A percentile compares a stretch with the other conserved stretches of the same genome.
phyloP scores from a whole-genome alignment of 53 echinoderm and acorn worm genomes.

The Hippasteria phrygiana region DNA sequence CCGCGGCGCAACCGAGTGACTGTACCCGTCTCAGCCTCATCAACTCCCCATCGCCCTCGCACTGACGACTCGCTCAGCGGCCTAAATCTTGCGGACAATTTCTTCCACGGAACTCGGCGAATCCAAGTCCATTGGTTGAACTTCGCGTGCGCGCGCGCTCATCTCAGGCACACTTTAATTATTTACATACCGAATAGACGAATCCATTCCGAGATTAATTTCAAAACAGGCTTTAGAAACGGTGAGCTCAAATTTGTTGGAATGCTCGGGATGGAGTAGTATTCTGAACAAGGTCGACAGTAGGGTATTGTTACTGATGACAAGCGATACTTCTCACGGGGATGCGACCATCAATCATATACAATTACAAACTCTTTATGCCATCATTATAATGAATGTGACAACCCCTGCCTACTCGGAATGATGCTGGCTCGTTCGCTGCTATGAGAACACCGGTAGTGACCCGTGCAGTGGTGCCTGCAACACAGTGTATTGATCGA shows the following conservation, averaged over 20 bases:
- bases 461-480: not conserved
- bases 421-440: not conserved
- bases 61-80: not conserved
- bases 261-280: no score
- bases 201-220: not conserved
- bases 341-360: not conserved
- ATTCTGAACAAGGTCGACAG: no score
- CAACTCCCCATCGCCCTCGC: not conserved
- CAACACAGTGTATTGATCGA: not conserved
- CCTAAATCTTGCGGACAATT: not conserved
- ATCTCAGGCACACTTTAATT: not conserved
- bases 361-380: not conserved
- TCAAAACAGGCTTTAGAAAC: not conserved
- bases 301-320: not conserved
- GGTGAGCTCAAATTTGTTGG: not conserved
- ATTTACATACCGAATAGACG: not conserved
- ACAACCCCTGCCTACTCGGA: not conserved
- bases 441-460: not conserved
- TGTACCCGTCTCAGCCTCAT: not conserved
- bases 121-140: not conserved
- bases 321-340: not conserved
- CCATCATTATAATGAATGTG: not conserved
- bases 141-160: not conserved
- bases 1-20: not conserved
- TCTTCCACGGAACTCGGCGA: not conserved